These are phyloP conservation scores for Podarcis muralis DNA, from an alignment of 2,113 vertebrate genomes.

Conservation along the genomic window DNA sequence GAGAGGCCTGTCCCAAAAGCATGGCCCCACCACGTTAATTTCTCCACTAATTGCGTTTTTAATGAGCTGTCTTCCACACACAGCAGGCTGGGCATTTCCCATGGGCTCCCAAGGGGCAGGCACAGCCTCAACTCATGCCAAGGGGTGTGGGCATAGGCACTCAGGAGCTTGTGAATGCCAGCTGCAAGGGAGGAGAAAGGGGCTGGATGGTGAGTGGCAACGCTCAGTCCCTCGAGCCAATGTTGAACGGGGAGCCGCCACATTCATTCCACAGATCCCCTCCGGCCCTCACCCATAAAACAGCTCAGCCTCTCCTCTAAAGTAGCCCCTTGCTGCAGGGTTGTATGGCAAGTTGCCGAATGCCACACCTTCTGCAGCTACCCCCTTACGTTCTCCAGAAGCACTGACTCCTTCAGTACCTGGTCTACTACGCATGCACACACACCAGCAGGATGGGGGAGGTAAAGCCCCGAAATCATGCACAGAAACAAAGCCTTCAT, in stretches of 20 bases:
- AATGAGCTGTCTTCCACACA: constrained; percentile 45
- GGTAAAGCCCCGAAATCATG: not conserved
- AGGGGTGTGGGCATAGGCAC: not conserved
- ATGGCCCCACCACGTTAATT: constrained; percentile 59
- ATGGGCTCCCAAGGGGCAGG: not conserved
- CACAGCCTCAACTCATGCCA: not conserved
- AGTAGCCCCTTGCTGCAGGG: not conserved
- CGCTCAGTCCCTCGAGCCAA: not conserved
- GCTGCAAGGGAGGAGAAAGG: not conserved
- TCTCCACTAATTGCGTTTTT: constrained; percentile 58
- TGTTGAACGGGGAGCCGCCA: not conserved
- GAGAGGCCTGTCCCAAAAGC: constrained; percentile 7
- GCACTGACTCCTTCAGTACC: too few relatives aligned
- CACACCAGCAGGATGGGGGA: too few relatives aligned
- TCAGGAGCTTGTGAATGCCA: not conserved
- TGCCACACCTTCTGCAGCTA: not conserved
- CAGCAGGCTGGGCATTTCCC: not conserved
- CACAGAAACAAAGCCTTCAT: too few relatives aligned
- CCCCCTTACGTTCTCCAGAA: not conserved
- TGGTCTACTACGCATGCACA: not conserved
- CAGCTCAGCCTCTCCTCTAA: not conserved
- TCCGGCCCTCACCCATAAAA: too few relatives aligned
- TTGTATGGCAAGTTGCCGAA: not conserved
- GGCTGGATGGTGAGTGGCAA: not conserved
- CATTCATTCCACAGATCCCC: not conserved